Evolutionary conservation across 2,113 vertebrate species (phyloP).

Genomic region (Trematomus loennbergii): DNA sequence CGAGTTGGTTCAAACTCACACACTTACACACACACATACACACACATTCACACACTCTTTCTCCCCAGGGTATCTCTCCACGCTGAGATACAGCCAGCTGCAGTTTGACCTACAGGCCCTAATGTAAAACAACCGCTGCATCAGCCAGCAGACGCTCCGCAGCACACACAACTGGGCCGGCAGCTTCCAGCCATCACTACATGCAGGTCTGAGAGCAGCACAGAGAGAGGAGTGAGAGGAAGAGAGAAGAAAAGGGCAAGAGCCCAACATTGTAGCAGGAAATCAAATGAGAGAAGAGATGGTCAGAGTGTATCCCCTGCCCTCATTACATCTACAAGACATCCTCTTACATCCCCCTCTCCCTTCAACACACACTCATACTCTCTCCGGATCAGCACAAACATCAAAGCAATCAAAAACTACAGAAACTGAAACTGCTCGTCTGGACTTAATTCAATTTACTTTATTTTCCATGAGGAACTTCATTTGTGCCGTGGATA

Average conservation of each 20-base stretch:
- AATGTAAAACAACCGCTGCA: constrained; percentile 68
- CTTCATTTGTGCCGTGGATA: too few relatives aligned
- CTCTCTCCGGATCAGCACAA: constrained; percentile 38
- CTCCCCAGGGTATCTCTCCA: constrained; percentile 51
- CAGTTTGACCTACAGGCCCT: constrained; percentile 72
- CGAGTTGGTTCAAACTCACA: constrained; percentile 27
- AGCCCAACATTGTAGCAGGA: constrained; percentile 36
- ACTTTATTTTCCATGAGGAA: too few relatives aligned
- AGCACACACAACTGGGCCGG: constrained; percentile 70
- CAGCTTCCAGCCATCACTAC: constrained; percentile 27
- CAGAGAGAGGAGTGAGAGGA: background rate
- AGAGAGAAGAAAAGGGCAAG: constrained; percentile 16
- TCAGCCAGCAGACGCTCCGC: constrained; percentile 58
- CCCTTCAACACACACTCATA: background rate
- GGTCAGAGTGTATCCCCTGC: constrained; percentile 34
- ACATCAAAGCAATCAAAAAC: constrained; percentile 38
- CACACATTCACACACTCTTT: background rate
- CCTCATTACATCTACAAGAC: constrained; percentile 45
- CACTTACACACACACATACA: constrained; percentile 10
- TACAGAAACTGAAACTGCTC: constrained; percentile 20
- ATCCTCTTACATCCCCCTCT: constrained; percentile 15
- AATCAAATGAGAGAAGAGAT: constrained; percentile 45
- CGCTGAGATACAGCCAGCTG: constrained; percentile 65
- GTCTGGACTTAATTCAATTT: constrained; percentile 8
- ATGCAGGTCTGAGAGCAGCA: constrained; percentile 32